phyloP scores from a whole-genome alignment of 2,113 vertebrate genomes.

The Thinocorus orbignyianus region DNA sequence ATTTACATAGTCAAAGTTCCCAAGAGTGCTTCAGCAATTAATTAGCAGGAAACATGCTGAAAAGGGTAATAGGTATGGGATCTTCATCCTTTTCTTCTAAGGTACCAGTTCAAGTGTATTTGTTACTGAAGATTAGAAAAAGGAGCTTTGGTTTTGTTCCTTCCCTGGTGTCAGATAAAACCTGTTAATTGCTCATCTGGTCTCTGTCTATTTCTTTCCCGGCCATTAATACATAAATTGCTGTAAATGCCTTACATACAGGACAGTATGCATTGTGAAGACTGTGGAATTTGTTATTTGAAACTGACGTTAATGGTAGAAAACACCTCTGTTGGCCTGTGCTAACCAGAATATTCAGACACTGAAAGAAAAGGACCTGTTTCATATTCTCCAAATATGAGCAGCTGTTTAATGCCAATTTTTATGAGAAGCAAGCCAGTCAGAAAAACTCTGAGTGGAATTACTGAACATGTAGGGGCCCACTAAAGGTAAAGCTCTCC shows the following conservation, averaged over 20 bases:
- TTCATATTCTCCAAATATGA: not conserved
- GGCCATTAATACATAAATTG: not conserved
- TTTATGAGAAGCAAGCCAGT: not conserved
- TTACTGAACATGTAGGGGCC: not conserved
- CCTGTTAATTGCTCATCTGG: not conserved
- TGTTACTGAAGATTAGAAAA: not conserved
- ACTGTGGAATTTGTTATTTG: not conserved
- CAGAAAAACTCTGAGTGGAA: not conserved
- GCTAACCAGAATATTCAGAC: not conserved
- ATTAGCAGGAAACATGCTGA: not conserved
- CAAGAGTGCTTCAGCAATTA: not conserved
- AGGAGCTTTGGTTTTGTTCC: not conserved
- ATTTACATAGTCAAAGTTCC: not conserved
- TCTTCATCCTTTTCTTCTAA: not conserved
- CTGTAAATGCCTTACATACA: not conserved
- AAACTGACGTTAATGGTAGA: not conserved
- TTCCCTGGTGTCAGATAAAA: not conserved
- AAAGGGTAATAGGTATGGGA: not conserved
- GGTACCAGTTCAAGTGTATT: not conserved
- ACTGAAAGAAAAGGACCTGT: not conserved
- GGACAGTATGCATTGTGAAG: not conserved
- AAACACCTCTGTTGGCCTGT: not conserved
- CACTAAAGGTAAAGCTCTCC: not conserved
- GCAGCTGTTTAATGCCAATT: not conserved
- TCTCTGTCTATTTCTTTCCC: not conserved